Evolutionary conservation across 2,113 vertebrate species (phyloP), one percentile per base, ranked within the genome.

Genomic region (Melanostigma gelatinosum): DNA sequence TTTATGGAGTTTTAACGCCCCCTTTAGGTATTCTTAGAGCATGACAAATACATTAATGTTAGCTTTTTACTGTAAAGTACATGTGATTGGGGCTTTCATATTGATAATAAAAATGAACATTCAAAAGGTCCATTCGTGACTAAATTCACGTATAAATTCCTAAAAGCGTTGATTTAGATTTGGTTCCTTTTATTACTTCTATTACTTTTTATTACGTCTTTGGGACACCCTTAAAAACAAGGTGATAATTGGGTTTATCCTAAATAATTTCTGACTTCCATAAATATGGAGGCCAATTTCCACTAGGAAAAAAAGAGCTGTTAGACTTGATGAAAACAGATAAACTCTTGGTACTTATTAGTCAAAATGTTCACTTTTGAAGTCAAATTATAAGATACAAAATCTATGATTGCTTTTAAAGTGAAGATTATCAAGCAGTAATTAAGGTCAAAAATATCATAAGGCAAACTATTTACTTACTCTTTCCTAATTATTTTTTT

Each of bases 21-120:
- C 42, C 79, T 0, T 0, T 1, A 1, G 83, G 55, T 1, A 3
- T 5, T 2, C 1, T 44, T 0, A 1, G 1, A 38, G 48, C 60
- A 87, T 60, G 66, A 70, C 77, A 83, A 12, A 4, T 46, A 46
- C 0, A 44, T 36, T 6, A 3, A 20, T 10, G 64, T 48, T 15
- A 3, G 3, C 3, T 24, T 20, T 63, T 50, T 24, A 36, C 3
- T 36, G 29, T 27, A 0, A 62, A 44, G 22, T 8, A 42, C 4
- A 27, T 12, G 8, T 12, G 44, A 67, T 22, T 42, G 6, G 4
- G 8, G 6, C 18, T 40, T 46, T 1, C 8, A 55, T 55, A 24
- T 54, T 11, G 8, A 42, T 32, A 9, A 44, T 20, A 18, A 6
- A 40, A 29, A 44, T 16, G 1, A 40, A 40, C 12, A 40, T 8